Evolutionary conservation across 2,113 vertebrate genomes (phyloP).

Genomic region (Entelurus aequoreus): DNA sequence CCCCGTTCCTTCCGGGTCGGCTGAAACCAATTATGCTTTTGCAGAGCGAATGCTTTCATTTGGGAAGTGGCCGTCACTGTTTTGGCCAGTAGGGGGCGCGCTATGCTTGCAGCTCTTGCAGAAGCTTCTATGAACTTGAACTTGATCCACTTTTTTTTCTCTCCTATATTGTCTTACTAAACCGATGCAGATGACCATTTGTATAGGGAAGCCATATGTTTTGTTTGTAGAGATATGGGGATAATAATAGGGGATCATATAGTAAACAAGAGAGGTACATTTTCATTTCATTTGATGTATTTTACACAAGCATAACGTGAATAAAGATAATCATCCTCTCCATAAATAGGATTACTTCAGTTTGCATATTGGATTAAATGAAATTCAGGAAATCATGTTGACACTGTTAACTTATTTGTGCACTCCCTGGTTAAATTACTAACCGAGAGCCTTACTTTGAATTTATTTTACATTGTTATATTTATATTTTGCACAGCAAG

Average conservation of each 20-base stretch:
- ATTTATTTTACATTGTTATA: not conserved
- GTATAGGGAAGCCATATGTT: constrained; percentile 12
- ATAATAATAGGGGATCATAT: not conserved
- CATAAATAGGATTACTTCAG: not conserved
- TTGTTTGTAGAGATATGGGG: too few relatives aligned
- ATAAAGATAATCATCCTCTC: not conserved
- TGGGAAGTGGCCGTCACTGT: constrained; percentile 29
- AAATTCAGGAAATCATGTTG: not conserved
- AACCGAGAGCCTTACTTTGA: too few relatives aligned
- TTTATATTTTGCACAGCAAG: not conserved
- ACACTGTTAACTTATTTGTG: not conserved
- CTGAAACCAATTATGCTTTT: constrained; percentile 37
- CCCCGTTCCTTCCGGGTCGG: constrained; percentile 14
- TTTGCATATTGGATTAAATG: not conserved
- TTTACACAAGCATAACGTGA: not conserved
- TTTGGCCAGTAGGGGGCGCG: constrained; percentile 84
- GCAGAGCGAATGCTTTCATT: constrained; percentile 38
- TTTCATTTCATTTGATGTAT: not conserved
- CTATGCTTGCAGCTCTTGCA: constrained; percentile 68
- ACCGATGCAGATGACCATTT: constrained; percentile 18
- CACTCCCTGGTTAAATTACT: not conserved
- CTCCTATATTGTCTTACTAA: constrained; percentile 29
- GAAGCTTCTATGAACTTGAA: constrained; percentile 77
- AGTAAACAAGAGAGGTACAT: not conserved
- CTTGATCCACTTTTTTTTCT: constrained; percentile 69